Evolutionary conservation across 2,113 vertebrate genomes (phyloP).

Genomic region (Rynchops niger): DNA sequence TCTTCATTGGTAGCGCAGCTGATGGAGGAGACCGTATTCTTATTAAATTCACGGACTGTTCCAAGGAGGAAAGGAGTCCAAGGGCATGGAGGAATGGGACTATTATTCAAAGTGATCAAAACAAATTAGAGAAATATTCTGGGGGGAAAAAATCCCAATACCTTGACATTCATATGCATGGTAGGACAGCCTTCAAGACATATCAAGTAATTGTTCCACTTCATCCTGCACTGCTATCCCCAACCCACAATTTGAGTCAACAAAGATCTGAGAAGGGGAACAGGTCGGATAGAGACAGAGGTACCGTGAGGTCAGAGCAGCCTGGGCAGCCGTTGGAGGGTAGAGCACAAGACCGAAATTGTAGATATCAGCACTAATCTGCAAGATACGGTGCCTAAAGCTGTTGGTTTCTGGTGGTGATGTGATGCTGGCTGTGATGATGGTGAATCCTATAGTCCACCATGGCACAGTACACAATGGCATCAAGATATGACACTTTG

Average conservation of each 20-base stretch:
- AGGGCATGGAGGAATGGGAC: fast-evolving
- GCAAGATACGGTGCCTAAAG: neutral
- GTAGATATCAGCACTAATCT: neutral
- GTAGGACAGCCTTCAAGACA: neutral
- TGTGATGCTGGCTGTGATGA: neutral
- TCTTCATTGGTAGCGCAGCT: neutral
- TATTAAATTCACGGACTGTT: neutral
- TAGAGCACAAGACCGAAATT: neutral
- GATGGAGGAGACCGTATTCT: neutral
- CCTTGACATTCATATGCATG: neutral
- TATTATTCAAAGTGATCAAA: neutral
- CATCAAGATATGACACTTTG: neutral
- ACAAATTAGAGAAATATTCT: neutral
- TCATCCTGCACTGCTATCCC: neutral
- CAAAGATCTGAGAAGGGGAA: neutral
- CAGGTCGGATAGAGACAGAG: neutral
- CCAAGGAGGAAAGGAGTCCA: neutral
- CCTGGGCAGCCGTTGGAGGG: neutral
- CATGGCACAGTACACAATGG: fast-evolving
- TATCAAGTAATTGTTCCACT: neutral
- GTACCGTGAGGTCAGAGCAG: neutral
- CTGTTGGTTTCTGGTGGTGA: neutral
- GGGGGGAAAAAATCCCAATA: neutral
- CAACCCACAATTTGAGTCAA: neutral
- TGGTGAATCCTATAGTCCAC: neutral